Evolutionary conservation across 2,888 invertebrate species (phyloP).

Genomic region (Netelia virgata): DNA sequence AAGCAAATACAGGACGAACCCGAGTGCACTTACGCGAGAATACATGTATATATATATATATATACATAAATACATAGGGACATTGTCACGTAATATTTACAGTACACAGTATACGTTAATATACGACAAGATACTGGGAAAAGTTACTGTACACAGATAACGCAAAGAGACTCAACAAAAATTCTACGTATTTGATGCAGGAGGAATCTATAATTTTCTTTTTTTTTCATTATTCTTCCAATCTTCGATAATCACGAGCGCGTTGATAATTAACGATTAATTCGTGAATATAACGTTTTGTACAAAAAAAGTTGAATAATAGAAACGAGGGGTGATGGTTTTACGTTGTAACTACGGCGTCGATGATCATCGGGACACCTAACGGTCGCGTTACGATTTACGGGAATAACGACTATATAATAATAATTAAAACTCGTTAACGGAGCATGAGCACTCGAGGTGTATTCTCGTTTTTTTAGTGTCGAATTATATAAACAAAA

Average conservation of each 20-base stretch:
- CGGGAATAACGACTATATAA: conserved; percentile 44
- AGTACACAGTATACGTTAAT: conserved; percentile 38
- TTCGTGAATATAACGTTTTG: too few relatives aligned
- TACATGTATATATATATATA: neutral
- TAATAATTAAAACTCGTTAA: conserved; percentile 54
- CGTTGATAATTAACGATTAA: conserved; percentile 14
- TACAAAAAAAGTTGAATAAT: conserved; percentile 5
- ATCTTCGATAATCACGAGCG: conserved; percentile 25
- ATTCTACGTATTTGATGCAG: neutral
- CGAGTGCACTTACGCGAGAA: conserved; percentile 48
- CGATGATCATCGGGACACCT: conserved; percentile 49
- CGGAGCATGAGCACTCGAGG: conserved; percentile 64
- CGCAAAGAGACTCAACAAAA: conserved; percentile 11
- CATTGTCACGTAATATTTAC: conserved; percentile 53
- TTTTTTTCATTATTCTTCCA: neutral
- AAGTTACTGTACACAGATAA: conserved; percentile 44
- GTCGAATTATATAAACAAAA: conserved; percentile 45
- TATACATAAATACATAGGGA: conserved; percentile 37
- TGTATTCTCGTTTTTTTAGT: conserved; percentile 16
- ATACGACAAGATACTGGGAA: conserved; percentile 33
- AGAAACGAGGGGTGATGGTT: conserved; percentile 23
- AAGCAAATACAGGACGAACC: conserved; percentile 4
- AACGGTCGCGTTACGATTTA: conserved; percentile 60
- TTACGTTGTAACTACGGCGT: conserved; percentile 40
- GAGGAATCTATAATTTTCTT: neutral